Base-by-base conservation (phyloP, 1,140 invertebrate species). In the Apis dorsata region DNA sequence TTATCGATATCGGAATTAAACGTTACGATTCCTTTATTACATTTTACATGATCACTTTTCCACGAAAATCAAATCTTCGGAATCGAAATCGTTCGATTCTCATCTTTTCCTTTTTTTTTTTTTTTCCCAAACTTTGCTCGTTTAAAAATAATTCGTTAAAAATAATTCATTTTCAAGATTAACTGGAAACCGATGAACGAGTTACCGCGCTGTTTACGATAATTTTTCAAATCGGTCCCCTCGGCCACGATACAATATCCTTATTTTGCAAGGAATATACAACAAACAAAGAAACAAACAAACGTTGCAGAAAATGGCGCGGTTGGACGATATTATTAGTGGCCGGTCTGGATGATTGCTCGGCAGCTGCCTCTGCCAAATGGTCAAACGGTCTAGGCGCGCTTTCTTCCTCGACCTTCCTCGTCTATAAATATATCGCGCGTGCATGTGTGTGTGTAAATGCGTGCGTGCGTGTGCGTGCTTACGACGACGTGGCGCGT, bases 351-450 rank as follows among this genome's bases (percentile, higher is more conserved):
- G 83, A 88, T 88, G 86, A 88, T 88, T 82, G 85, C 86, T 88
- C 86, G 76, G 84, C 86, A 88, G 87, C 86, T 88, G 86, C 63
- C 86, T 88, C 77, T 88, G 87, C 87, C 87, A 88, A 88, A 88
- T 85, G 87, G 86, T 88, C 86, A 88, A 88, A 88, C 86, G 86
- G 86, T 88, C 86, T 88, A 88, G 87, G 83, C 83, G 86, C 87
- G 34, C 34, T 44, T 88, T 88, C 88, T 86, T 88, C 88, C 86
- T 80, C 86, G 86, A 85, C 87, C 87, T 88, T 88, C 86, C 87
- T 75, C 86, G 76, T 88, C 86, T 88, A 88, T 87, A 88, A 88
- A 88, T 88, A 88, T 51, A 72, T 44, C 34, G 34, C 2, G 34
- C 34, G 34, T 7, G 34, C 2, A 4, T 7, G 34, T 44, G 34